Conservation (phyloP, 2,113 vertebrate genomes). For the Oryzias woworae region DNA sequence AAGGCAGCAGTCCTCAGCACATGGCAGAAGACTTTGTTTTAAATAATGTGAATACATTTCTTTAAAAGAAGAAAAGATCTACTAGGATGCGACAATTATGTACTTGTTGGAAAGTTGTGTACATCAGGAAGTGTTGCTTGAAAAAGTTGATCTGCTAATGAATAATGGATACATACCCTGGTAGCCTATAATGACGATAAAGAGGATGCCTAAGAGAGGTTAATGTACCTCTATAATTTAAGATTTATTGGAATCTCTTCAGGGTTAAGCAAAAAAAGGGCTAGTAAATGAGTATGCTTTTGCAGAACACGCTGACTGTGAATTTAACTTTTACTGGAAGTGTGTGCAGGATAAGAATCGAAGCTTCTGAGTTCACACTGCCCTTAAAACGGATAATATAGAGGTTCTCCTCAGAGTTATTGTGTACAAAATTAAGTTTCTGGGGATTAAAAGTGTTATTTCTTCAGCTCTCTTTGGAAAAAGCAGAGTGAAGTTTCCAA, state of each 20-base stretch:
- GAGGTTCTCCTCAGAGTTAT: background rate
- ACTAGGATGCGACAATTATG: conserved; percentile 16
- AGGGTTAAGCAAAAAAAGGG: conserved; percentile 46
- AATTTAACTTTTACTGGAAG: conserved; percentile 26
- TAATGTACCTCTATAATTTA: conserved; percentile 65
- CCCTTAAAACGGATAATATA: conserved; percentile 9
- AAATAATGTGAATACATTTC: conserved; percentile 27
- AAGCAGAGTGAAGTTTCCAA: conserved; percentile 1
- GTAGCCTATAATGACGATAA: conserved; percentile 63
- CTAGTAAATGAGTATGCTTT: conserved; percentile 53
- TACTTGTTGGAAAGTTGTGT: conserved; percentile 34
- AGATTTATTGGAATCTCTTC: conserved; percentile 50
- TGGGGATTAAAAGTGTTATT: background rate
- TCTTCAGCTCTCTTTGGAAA: too few relatives aligned
- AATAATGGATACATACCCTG: conserved; percentile 60
- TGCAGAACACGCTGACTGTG: conserved; percentile 49
- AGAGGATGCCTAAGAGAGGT: conserved; percentile 55
- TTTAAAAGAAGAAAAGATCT: conserved; percentile 26
- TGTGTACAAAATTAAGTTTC: conserved; percentile 5
- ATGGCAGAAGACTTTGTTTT: conserved; percentile 26
- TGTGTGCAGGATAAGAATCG: conserved; percentile 13
- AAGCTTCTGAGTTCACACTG: conserved; percentile 13
- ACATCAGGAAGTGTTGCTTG: conserved; percentile 44
- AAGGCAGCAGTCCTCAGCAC: conserved; percentile 40
- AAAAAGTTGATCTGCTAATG: conserved; percentile 45